Evolutionary conservation across 1,140 invertebrate genomes (phyloP).

Genomic region (Ridgeia piscesae): DNA sequence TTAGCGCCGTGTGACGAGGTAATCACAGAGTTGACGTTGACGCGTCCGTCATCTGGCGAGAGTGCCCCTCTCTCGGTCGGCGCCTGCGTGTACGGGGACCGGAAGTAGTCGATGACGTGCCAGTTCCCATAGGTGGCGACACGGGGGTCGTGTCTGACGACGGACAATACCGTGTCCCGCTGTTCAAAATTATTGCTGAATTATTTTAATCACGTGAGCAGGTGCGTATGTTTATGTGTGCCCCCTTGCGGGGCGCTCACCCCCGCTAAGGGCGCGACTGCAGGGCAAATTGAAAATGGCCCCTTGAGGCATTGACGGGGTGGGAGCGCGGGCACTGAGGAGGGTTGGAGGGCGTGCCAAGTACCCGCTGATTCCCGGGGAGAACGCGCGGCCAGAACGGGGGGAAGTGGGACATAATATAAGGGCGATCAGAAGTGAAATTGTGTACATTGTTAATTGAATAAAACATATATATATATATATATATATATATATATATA

Average conservation of each 20-base stretch:
- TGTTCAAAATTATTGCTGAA: not conserved
- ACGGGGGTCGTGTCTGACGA: not conserved
- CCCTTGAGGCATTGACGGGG: not conserved
- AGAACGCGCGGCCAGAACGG: not conserved
- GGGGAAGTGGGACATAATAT: not conserved
- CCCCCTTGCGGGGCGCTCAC: not conserved
- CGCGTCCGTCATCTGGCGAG: not conserved
- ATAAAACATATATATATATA: too few relatives aligned
- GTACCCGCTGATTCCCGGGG: not conserved
- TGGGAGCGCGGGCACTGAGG: not conserved
- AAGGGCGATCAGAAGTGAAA: not conserved
- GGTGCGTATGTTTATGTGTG: not conserved
- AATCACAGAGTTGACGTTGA: not conserved
- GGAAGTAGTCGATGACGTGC: not conserved
- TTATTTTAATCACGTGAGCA: not conserved
- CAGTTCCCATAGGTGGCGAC: not conserved
- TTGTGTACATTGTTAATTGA: too few relatives aligned
- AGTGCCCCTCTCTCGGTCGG: not conserved
- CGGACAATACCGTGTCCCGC: not conserved
- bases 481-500: too few relatives aligned
- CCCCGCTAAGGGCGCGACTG: not conserved
- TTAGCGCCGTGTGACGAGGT: not conserved
- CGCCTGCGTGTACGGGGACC: not conserved
- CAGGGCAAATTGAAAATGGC: not conserved
- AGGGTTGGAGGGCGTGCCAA: not conserved